These are phyloP conservation scores for Pelodiscus sinensis DNA, from an alignment of 2,113 vertebrate genomes.

Conservation along the genomic window DNA sequence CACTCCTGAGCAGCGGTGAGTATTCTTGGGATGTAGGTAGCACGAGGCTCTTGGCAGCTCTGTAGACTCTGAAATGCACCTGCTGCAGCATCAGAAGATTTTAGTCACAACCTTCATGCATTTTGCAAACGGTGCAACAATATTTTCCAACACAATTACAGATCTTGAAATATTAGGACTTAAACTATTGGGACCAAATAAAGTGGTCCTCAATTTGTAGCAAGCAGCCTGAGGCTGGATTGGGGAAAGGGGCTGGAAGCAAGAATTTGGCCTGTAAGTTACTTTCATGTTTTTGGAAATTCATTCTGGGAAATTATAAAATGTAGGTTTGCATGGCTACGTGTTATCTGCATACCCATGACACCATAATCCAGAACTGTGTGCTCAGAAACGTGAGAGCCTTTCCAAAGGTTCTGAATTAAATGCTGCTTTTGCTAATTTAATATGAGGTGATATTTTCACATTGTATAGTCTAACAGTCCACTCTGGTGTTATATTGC, in stretches of 20 bases:
- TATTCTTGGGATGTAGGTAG: not conserved
- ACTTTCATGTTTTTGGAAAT: not conserved
- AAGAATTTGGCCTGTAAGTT: not conserved
- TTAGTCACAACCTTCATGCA: rapidly evolving
- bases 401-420: not conserved
- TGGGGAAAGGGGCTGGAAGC: not conserved
- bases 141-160: rapidly evolving
- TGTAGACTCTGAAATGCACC: not conserved
- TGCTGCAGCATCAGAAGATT: not conserved
- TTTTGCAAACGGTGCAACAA: not conserved
- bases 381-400: not conserved
- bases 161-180: not conserved
- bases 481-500: too few species aligned
- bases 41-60: not conserved
- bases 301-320: not conserved
- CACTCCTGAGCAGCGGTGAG: slow-evolving; percentile 85
- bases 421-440: not conserved
- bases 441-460: not conserved
- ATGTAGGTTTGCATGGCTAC: too few species aligned
- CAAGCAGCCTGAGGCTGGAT: not conserved
- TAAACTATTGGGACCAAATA: not conserved
- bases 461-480: not conserved
- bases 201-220: not conserved
- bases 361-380: not conserved
- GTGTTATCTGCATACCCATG: not conserved